Conservation (phyloP, 2,113 vertebrate genomes). For the Geococcyx californianus region DNA sequence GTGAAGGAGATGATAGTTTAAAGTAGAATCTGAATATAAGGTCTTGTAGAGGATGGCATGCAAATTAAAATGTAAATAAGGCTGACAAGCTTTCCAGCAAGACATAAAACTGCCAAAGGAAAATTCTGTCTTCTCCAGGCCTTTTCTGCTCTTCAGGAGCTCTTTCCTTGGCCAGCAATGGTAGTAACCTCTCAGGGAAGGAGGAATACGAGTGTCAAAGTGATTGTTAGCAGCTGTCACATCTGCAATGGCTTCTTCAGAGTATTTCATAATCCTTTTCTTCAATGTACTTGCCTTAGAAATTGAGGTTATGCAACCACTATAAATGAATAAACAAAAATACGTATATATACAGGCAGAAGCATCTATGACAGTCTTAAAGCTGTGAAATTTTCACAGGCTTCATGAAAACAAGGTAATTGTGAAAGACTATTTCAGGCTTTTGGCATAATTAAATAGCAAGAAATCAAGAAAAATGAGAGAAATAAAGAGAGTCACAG, state of each 20-base stretch:
- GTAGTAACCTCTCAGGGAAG: not conserved
- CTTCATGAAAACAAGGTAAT: not conserved
- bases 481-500: not conserved
- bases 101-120: conserved; percentile 10
- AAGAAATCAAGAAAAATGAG: not conserved
- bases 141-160: not conserved
- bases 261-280: conserved; percentile 42
- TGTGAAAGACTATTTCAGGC: not conserved
- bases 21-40: not conserved
- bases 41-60: not conserved
- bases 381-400: not conserved
- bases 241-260: not conserved
- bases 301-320: not conserved
- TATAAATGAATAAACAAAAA: not conserved
- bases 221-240: conserved; percentile 35
- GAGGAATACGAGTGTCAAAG: not conserved
- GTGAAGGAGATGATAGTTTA: conserved; percentile 34
- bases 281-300: conserved; percentile 1
- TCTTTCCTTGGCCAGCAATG: not conserved
- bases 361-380: not conserved
- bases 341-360: not conserved
- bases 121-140: not conserved
- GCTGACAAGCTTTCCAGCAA: conserved; percentile 47
- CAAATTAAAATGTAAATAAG: conserved; percentile 62
- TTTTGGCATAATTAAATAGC: not conserved